A percentile compares a stretch with the other conserved stretches of the same genome.
Conservation (phyloP, 1,140 invertebrate species). For the Heliothis subflexa region DNA sequence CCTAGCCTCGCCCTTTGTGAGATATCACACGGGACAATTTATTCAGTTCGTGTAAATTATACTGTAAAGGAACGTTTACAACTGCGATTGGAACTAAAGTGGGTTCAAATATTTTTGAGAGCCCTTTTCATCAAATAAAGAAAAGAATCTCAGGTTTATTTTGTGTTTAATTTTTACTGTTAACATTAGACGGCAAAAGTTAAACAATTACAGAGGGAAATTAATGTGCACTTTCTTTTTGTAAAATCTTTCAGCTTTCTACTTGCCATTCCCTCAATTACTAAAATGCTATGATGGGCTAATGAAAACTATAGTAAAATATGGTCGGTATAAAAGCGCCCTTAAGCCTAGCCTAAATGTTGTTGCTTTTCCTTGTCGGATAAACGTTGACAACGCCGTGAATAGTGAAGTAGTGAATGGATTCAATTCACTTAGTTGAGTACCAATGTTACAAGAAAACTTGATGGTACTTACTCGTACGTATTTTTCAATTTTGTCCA, state of each 20-base stretch:
- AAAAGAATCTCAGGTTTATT: no score
- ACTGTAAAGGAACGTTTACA: constrained; percentile 18
- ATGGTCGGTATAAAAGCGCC: not conserved
- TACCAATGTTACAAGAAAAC: not conserved
- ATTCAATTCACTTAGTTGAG: not conserved
- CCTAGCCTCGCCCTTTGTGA: constrained; percentile 39
- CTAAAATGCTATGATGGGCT: no score
- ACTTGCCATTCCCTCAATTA: no score
- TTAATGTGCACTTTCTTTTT: no score
- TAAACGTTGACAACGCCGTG: constrained; percentile 24
- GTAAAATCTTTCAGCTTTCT: no score
- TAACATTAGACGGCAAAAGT: not conserved
- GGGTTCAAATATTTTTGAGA: not conserved
- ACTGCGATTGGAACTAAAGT: not conserved
- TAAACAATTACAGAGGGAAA: no score
- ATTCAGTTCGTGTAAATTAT: constrained; percentile 40
- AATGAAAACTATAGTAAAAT: not conserved
- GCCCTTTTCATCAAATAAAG: not conserved
- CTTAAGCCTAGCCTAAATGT: constrained; percentile 22
- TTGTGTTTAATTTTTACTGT: no score
- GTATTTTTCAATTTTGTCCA: no score
- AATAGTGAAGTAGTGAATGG: constrained; percentile 30
- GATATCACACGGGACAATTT: constrained; percentile 46
- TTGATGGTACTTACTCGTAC: not conserved
- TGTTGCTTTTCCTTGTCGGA: constrained; percentile 29